Base-by-base conservation (phyloP, 2,797 vertebrate species). In the Threskiornis aethiopicus region DNA sequence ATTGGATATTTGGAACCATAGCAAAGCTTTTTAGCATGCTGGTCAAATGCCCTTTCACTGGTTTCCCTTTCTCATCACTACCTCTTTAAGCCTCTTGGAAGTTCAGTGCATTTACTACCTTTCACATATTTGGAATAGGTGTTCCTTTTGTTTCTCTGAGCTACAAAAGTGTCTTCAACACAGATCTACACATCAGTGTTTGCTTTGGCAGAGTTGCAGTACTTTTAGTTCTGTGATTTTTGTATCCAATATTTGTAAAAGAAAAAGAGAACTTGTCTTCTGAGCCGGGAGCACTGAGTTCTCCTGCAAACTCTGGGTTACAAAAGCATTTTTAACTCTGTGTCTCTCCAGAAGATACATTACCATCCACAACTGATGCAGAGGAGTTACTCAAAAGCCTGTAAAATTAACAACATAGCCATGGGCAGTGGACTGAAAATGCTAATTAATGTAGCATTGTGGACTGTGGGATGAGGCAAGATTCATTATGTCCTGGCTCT, bases 331-430 rank as follows among this genome's bases (percentile, higher is more conserved):
- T 96, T 95, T 65, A 87, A 87, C 31, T 84, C 57, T 29, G 7
- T 75, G 37, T 80, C 19, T 92, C 46, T 97, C 76, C 69, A 89
- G 61, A 89, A 84, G 72, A 95, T 91, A 92, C 51, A 39, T 90
- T 84, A 44, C 39, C 55, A 79, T 62, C 70, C 81, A 87, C 39
- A 87, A 75, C 26, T 94, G 87, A 95, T 76, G 71, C 49, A 93
- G 89, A 64, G 97, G 93, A 96, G 95, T 95, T 96, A 97, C 44
- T 96, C 64, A 77, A 65, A 88, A 92, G 84, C 93, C 90, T 91
- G 65, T 95, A 92, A 97, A 96, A 96, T 91, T 84, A 94, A 96
- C 85, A 95, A 37, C 69, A 89, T 76, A 84, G 86, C 80, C 69
- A 73, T 72, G 92, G 72, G 83, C 73, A 86, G 44, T 94, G n/a